Base-by-base conservation (phyloP, 2,888 invertebrate species). In the Erebia palarica region DNA sequence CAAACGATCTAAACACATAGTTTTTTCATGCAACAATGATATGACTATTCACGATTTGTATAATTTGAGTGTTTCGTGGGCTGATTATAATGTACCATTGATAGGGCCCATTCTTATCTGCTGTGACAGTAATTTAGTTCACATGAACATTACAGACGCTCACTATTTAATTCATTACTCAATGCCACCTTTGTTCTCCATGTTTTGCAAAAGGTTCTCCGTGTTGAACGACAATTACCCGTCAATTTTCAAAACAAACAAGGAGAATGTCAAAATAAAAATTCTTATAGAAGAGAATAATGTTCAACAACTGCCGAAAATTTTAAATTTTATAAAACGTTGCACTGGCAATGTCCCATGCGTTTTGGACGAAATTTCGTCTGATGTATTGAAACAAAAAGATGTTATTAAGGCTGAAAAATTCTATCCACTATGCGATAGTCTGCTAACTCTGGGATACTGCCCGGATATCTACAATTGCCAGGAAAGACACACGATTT, bases 121-220 rank as follows among this genome's bases (percentile, higher is more conserved):
- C 78, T 95, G 95, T n/a, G 97, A 97, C 83, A 90, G 91, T 14
- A 94, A 95, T 78, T 88, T 96, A 66, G 89, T 89, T 0, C 94
- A 95, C 75, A 81, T 97, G 68, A 93, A 94, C 71, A 89, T 97
- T 8, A 95, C 94, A 0, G 94, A 96, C 82, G 96, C 96, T 0
- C 91, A 94, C 65, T 92, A 94, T 78, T 86, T 97, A 44, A 92
- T 97, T 16, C 96, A 97, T 83, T 97, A 94, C 85, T 96, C 96
- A 2, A 84, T 97, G 76, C 95, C 96, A 0, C 80, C 86, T 42
- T 87, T 94, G 0, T 96, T 95, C 85, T 95, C 96, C 0, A 92
- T 93, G 80, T 97, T 97, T 82, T 94, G 95, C 61, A 95, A 94
- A 79, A 91, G 97, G 72, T 96, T 97, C 81, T 94, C 95, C 0